These are phyloP conservation scores for Argynnis bischoffii DNA, from an alignment of 2,888 invertebrate species.

Conservation along the genomic window DNA sequence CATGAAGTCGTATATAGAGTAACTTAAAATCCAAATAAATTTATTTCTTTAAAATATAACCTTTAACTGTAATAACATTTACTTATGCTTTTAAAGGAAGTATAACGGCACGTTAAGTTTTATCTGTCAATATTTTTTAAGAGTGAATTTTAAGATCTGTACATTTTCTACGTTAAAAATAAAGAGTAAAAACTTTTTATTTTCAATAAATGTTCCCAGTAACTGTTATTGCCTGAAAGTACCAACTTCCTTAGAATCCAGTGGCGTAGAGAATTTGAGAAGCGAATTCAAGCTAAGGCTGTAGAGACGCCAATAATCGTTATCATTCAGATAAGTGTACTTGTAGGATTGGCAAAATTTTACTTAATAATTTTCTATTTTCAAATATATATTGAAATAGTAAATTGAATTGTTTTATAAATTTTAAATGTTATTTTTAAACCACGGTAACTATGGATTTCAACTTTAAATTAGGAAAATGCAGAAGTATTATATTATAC, in stretches of 20 bases:
- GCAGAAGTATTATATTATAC: no score
- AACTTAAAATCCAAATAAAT: no score
- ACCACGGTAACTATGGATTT: no score
- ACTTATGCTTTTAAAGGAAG: no score
- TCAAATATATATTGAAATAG: background rate
- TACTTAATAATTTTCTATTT: background rate
- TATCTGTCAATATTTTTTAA: background rate
- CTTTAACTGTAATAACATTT: no score
- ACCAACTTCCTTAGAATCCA: slow-evolving; percentile 48
- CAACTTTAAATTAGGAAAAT: no score
- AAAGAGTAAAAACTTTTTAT: slow-evolving; percentile 11
- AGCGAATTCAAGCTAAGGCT: slow-evolving; percentile 61
- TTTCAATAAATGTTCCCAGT: slow-evolving; percentile 24
- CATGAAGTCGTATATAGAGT: no score
- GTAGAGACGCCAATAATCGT: slow-evolving; percentile 71
- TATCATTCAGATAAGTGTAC: slow-evolving; percentile 66
- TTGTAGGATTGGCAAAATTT: slow-evolving; percentile 32
- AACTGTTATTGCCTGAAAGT: slow-evolving; percentile 35
- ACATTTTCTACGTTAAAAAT: background rate
- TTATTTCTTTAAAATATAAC: no score
- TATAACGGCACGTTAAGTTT: no score
- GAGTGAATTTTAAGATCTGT: background rate
- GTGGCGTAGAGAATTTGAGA: slow-evolving; percentile 50
- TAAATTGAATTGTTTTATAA: background rate
- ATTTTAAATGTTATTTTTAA: background rate